Evolutionary conservation across 2,888 invertebrate species (phyloP), one percentile per base, ranked within the genome.

Genomic region (Pyrochroa serraticornis): DNA sequence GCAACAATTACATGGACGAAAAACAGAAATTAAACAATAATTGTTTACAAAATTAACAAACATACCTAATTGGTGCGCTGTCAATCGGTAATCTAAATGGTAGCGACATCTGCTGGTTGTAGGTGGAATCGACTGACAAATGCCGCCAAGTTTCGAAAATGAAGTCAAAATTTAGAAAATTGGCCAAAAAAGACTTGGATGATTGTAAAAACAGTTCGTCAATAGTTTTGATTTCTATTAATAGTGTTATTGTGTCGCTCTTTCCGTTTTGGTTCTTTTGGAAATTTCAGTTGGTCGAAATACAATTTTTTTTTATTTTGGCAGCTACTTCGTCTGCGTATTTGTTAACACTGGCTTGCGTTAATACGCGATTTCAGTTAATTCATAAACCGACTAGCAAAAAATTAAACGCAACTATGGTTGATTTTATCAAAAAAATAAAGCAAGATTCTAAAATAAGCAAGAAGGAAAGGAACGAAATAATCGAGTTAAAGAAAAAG

Each of bases 191-290:
- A 6, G n/a, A 43, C 1, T 32, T 31, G 10, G 1, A 2, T n/a
- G 7, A 22, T 43, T 22, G 22, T 5, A 22, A 5, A 22, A 22
- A 5, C 22, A 22, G 5, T 5, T 5, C 2, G 5, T 22, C 22
- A 3, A 3, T 2, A 5, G 22, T 22, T 22, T 22, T 2, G 14
- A 30, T 43, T 31, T 43, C 22, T 6, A 5, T 43, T 7, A 43
- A 43, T 9, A 22, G 43, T 1, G 6, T 43, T 8, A n/a, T 43
- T 3, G 3, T 43, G 43, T 43, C 31, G 1, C 7, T 30, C 2
- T 30, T 43, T 9, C 43, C 43, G 12, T 8, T 43, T n/a, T 43
- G 43, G 43, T 22, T 43, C 9, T 43, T 43, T 12, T 9, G 5
- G 9, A 8, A 43, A 31, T 30, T 43, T 30, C 1, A 13, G 6